Conservation (phyloP, 2,888 invertebrate genomes). For the Dynastes tityus region DNA sequence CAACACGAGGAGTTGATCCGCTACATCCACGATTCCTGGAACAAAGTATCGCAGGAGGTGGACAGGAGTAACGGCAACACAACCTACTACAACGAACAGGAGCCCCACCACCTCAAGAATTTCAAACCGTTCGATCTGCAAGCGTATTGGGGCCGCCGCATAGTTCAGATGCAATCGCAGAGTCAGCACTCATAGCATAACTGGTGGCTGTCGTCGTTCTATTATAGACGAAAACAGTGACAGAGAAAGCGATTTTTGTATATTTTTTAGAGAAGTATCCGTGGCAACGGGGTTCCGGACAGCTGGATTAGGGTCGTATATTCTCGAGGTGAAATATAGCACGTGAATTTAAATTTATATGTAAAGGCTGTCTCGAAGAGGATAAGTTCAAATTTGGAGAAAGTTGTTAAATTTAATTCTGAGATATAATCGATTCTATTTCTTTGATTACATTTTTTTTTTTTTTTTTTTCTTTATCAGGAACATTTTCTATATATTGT, state of each 20-base stretch:
- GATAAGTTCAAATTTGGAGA: no score
- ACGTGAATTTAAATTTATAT: no score
- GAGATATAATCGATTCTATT: no score
- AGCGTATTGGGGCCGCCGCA: constrained; percentile 82
- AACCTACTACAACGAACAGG: constrained; percentile 78
- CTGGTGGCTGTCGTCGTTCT: constrained; percentile 20
- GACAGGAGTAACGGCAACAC: constrained; percentile 69
- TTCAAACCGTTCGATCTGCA: constrained; percentile 87
- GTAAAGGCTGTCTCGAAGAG: no score
- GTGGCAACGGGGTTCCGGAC: no score
- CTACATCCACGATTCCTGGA: constrained; percentile 86
- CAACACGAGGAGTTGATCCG: constrained; percentile 87
- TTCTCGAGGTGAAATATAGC: no score
- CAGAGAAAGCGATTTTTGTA: background rate
- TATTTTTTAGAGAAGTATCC: constrained; percentile 1
- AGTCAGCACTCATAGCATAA: constrained; percentile 69
- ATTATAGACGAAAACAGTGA: constrained; percentile 14
- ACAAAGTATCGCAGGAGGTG: constrained; percentile 73
- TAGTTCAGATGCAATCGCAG: constrained; percentile 79
- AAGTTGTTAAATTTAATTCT: no score
- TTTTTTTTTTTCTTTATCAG: no score
- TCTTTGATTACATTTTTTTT: no score
- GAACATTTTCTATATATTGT: no score
- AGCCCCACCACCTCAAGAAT: constrained; percentile 75
- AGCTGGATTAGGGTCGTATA: no score